Conservation (phyloP, 2,888 invertebrate genomes). For the Caradrina clavipalpis region DNA sequence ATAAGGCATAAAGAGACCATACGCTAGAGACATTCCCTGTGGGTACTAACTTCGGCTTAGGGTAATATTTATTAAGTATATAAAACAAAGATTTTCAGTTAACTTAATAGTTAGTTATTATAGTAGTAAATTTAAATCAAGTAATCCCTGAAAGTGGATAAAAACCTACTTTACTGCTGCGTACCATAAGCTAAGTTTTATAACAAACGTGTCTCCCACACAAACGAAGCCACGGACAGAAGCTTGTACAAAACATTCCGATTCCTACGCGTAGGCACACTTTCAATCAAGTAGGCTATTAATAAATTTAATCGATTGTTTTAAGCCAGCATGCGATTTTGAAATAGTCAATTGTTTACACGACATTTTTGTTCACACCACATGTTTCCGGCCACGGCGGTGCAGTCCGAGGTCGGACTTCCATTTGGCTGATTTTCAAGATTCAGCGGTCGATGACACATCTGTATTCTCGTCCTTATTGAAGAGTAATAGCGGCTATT, state of each 20-base stretch:
- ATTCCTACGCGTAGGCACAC: background rate
- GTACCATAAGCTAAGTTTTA: no score
- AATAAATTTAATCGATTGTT: conserved; percentile 30
- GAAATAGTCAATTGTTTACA: conserved; percentile 66
- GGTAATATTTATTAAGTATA: no score
- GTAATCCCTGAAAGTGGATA: no score
- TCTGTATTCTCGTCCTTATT: conserved; percentile 48
- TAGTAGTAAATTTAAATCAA: no score
- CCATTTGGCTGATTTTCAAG: conserved; percentile 74
- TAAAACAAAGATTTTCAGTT: no score
- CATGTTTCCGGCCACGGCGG: conserved; percentile 69
- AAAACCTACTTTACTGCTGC: no score
- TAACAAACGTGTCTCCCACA: no score
- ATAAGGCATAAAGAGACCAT: no score
- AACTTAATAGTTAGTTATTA: no score
- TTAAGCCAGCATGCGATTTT: conserved; percentile 30
- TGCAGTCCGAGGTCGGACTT: conserved; percentile 63
- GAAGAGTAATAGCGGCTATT: conserved; percentile 43
- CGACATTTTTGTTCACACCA: conserved; percentile 67
- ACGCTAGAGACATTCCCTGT: no score
- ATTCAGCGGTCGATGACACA: conserved; percentile 71
- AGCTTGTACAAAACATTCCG: background rate
- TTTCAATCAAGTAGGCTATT: conserved; percentile 25
- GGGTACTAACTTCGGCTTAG: no score
- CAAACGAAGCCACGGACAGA: no score